phyloP scores from a whole-genome alignment of 2,888 invertebrate species.

The Oscheius sp. region DNA sequence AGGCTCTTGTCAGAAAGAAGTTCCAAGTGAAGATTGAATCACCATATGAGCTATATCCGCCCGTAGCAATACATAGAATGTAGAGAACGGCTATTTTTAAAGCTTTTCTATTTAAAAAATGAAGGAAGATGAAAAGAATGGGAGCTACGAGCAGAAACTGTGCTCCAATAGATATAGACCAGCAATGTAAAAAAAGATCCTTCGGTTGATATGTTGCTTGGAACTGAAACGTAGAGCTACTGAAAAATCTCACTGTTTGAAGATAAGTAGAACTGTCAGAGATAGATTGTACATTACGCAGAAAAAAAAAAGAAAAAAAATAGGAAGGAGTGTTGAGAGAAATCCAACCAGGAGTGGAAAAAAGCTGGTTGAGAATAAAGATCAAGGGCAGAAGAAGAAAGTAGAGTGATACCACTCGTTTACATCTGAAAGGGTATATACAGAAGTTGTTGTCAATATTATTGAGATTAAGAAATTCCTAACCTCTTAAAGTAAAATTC shows the following conservation, averaged over 20 bases:
- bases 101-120: background rate
- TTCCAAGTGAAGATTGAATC: constrained; percentile 14
- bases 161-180: constrained; percentile 6
- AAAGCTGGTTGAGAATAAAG: background rate
- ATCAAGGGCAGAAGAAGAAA: background rate
- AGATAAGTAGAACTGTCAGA: constrained; percentile 7
- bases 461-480: background rate
- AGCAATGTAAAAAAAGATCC: constrained; percentile 13
- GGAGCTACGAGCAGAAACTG: constrained; percentile 13
- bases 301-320: background rate
- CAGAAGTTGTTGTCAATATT: background rate
- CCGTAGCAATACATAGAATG: background rate
- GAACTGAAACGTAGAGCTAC: background rate
- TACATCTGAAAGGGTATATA: background rate
- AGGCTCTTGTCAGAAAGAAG: background rate
- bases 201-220: background rate
- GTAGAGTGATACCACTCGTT: background rate
- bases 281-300: constrained; percentile 13
- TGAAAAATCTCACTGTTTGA: background rate
- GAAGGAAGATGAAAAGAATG: background rate
- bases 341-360: background rate
- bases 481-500: constrained; percentile 14
- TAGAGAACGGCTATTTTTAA: background rate
- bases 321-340: background rate
- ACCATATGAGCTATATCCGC: background rate